Percentiles rank a stretch among this genome's conserved stretches.
phyloP scores from a whole-genome alignment of 2,113 vertebrate genomes.

The Urocitellus parryii region DNA sequence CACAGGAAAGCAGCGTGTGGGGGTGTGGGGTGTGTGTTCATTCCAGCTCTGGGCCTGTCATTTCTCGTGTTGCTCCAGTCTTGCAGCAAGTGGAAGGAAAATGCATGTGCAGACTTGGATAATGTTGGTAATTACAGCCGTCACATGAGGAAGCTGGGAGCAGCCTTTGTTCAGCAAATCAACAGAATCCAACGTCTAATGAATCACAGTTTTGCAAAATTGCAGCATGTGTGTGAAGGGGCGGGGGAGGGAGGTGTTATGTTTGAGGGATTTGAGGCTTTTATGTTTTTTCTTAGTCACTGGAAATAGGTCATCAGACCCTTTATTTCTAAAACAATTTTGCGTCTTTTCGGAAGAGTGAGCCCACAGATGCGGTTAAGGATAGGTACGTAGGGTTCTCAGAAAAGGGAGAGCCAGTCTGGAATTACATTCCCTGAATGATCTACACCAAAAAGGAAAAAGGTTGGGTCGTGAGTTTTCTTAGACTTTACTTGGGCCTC shows the following conservation, averaged over 20 bases:
- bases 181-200: not conserved
- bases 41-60: not conserved
- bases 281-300: not conserved
- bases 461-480: no score
- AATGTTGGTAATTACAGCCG: constrained; percentile 6
- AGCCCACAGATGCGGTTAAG: not conserved
- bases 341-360: not conserved
- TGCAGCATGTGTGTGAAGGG: not conserved
- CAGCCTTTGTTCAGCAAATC: constrained; percentile 62
- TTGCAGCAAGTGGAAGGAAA: constrained; percentile 44
- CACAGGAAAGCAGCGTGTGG: not conserved
- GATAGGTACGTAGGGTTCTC: fast-evolving
- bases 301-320: constrained; percentile 34
- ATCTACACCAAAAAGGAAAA: not conserved
- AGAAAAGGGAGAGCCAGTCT: not conserved
- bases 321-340: not conserved
- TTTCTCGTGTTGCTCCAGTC: not conserved
- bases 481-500: not conserved
- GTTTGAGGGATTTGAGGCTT: not conserved
- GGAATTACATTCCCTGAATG: not conserved
- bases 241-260: not conserved
- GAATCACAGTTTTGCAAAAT: constrained; percentile 32
- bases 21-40: not conserved
- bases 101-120: constrained; percentile 15
- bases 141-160: constrained; percentile 12